Evolutionary conservation across 92 coral and sea anemone genomes (phyloP).

Genomic region (Palythoa grandiflora): DNA sequence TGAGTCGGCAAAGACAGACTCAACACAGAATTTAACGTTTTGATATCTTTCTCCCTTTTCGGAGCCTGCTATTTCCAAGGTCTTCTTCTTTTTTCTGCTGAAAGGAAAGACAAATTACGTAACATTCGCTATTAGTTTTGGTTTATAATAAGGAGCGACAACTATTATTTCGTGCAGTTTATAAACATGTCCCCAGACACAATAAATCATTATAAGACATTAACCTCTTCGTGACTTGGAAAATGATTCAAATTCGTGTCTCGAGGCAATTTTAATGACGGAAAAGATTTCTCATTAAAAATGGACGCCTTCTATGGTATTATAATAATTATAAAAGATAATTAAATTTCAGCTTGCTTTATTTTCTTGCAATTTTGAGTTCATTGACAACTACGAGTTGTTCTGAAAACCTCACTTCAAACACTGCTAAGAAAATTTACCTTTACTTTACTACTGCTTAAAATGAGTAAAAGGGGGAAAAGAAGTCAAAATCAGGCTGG

Average conservation of each 20-base stretch:
- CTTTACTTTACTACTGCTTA: background rate
- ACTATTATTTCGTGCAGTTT: background rate
- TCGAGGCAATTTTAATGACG: constrained; percentile 8
- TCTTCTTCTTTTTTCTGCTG: too few relatives aligned
- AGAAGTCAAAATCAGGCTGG: background rate
- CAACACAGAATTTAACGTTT: background rate
- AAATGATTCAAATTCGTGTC: background rate
- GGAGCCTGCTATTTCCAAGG: too few relatives aligned
- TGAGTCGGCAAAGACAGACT: background rate
- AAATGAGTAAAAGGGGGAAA: background rate
- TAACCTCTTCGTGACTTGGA: background rate
- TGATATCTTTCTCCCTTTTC: background rate
- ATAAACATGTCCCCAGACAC: background rate
- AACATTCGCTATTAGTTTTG: too few relatives aligned
- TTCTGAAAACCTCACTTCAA: background rate
- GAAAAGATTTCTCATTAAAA: constrained; percentile 25
- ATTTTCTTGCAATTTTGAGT: background rate
- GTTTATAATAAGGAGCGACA: background rate
- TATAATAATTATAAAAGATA: background rate
- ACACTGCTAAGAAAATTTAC: background rate
- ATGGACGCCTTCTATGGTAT: constrained; percentile 37
- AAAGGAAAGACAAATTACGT: background rate
- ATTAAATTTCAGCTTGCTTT: constrained; percentile 26
- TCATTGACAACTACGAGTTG: background rate
- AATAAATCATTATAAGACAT: background rate